Percentiles rank a stretch among this genome's conserved stretches.
phyloP scores from a whole-genome alignment of 2,888 invertebrate genomes.

The Hydrotaea diabolus region DNA sequence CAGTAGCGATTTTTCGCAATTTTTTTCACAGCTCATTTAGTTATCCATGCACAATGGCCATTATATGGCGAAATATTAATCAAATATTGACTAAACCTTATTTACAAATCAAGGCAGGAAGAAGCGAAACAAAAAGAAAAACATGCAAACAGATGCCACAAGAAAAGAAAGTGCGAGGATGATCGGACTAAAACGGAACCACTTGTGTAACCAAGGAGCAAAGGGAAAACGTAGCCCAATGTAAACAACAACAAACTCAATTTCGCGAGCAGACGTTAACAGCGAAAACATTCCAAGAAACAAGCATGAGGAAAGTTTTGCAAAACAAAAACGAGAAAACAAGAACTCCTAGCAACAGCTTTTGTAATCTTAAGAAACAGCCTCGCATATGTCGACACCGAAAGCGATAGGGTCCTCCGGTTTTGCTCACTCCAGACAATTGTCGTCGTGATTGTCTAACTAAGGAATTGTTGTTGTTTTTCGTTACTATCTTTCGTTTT shows the following conservation, averaged over 20 bases:
- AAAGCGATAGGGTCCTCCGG: too few species aligned
- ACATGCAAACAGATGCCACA: too few species aligned
- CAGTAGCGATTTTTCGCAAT: background rate
- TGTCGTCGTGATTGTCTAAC: too few species aligned
- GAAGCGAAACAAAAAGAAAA: background rate
- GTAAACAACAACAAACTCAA: slow-evolving; percentile 5
- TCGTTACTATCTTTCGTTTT: too few species aligned
- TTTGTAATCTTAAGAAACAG: too few species aligned
- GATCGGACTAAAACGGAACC: background rate
- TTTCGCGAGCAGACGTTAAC: background rate
- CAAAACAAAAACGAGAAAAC: too few species aligned
- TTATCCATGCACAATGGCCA: slow-evolving; percentile 28
- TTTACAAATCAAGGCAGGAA: background rate
- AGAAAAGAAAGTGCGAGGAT: too few species aligned
- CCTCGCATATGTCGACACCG: too few species aligned
- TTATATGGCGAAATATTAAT: background rate
- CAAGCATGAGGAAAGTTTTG: too few species aligned
- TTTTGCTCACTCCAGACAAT: too few species aligned
- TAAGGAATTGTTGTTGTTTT: too few species aligned
- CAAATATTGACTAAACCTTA: background rate
- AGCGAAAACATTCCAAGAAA: background rate
- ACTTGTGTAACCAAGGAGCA: background rate
- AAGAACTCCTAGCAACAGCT: too few species aligned
- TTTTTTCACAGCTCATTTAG: slow-evolving; percentile 51
- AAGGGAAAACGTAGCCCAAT: background rate